Evolutionary conservation across 2,113 vertebrate species (phyloP), one percentile per base, ranked within the genome.

Genomic region (Psittacula cyanocephala): DNA sequence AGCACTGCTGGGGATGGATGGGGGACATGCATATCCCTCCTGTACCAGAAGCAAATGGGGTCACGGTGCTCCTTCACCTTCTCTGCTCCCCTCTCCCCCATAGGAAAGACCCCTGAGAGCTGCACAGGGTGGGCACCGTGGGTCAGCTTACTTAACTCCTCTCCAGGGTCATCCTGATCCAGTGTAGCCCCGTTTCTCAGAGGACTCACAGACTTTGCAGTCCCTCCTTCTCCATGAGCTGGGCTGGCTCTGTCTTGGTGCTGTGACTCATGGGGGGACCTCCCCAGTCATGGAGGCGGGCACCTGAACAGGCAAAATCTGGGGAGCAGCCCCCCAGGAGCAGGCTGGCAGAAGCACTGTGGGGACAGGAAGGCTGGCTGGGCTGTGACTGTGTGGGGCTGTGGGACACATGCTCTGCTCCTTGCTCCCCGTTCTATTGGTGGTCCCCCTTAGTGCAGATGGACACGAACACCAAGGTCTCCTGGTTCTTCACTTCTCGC

Each of bases 181-280:
- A 74, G 22, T 23, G 33, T n/a, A 59, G 0, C 6, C 2, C 4
- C 4, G 11, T 2, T 2, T 7, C 12, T n/a, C 6, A 2, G 20
- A 47, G 16, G 23, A 65, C 50, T 24, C 37, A 17, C 3, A 17
- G 60, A 1, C 7, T 4, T 0, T 0, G 1, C 28, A 22, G 20
- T 65, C 44, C 13, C 59, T 39, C 23, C 44, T 68, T 29, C 35
- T 50, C 63, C 0, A 2, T 17, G 39, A 57, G 63, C 75, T 35
- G 47, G 17, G 15, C 13, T 55, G 46, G 29, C 62, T 76, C 47
- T 50, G 52, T 27, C 35, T 13, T 13, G 4, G 4, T 3, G 14
- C 35, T 52, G 5, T 13, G 19, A 74, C 6, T 11, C 27, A 3
- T 18, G 27, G 11, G 10, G 33, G 7, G 10, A 52, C 33, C 4